A percentile compares a stretch with the other conserved stretches of the same genome.
Evolutionary conservation across 2,888 invertebrate genomes (phyloP).

Genomic region (Catotricha subobsoleta): DNA sequence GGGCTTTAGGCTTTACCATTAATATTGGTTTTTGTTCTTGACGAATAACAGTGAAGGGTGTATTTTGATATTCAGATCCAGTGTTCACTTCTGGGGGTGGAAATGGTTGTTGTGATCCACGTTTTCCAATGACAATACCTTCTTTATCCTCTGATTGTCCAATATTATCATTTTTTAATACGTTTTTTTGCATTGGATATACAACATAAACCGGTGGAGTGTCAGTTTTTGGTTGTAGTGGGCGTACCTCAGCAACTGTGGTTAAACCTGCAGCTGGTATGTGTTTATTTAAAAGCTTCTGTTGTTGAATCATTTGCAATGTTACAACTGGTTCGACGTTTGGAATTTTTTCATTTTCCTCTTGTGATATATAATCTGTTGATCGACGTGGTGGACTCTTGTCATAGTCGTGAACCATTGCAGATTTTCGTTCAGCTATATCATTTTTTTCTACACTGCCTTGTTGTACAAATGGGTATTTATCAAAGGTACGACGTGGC

Average conservation of each 20-base stretch:
- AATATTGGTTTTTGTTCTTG: constrained; percentile 31
- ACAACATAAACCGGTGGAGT: constrained; percentile 37
- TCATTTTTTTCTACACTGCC: neutral
- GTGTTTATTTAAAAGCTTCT: constrained; percentile 18
- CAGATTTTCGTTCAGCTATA: neutral
- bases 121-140: constrained; percentile 35
- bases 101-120: constrained; percentile 33
- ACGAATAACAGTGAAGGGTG: constrained; percentile 27
- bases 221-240: constrained; percentile 12
- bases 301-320: constrained; percentile 45
- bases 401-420: too few relatives aligned
- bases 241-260: constrained; percentile 10
- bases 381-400: neutral
- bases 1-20: constrained; percentile 24
- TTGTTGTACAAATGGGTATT: neutral
- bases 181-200: constrained; percentile 36
- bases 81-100: constrained; percentile 26
- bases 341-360: constrained; percentile 3
- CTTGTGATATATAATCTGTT: too few relatives aligned
- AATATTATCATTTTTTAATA: constrained; percentile 31
- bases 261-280: neutral
- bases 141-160: constrained; percentile 23
- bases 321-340: constrained; percentile 40
- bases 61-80: constrained; percentile 27
- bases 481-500: neutral